Evolutionary conservation across 2,888 invertebrate genomes (phyloP), one percentile per base, ranked within the genome.

Genomic region (Lysandra bellargus): DNA sequence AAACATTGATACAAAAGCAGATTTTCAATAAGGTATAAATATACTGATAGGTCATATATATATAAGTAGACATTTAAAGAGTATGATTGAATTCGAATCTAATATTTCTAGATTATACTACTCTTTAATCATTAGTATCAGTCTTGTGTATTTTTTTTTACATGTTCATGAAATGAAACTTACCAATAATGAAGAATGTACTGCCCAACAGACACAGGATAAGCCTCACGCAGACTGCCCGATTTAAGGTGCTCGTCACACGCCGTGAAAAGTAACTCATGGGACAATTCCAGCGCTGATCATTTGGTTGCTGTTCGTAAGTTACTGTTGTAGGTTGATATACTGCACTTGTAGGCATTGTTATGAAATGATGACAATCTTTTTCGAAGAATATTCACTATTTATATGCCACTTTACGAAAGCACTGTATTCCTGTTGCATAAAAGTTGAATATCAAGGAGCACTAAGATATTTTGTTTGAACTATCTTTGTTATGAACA

Each of bases 271-370:
- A 90, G 89, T 92, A 90, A 91, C 95, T 93, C 94, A 95, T 89
- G 86, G 96, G 92, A 89, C 95, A 91, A 92, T 93, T 88, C 95
- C 95, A 90, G 88, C 95, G 88, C 90, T 95, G 95, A 80, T 96
- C 95, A 78, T 87, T 89, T n/a, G 94, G 94, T 84, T 95, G 95
- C 83, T 95, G 95, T 88, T 97, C 97, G 88, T 97, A 97, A 79
- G 97, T 97, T 83, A 97, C 97, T 83, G 97, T 97, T 81, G 97
- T 97, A 23, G 97, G 97, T 89, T 97, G 97, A 91, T 97, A 97
- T 77, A 97, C 97, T 81, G 97, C 96, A 88, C 96, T 96, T 80
- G 96, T 95, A 83, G 96, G 96, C 96, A 96, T 96, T 88, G 90
- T 95, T 85, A 84, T 80, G 80, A 74, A 30, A 17, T 76, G 6